Evolutionary conservation across 2,113 vertebrate species (phyloP).

Genomic region (Urocolius indicus): DNA sequence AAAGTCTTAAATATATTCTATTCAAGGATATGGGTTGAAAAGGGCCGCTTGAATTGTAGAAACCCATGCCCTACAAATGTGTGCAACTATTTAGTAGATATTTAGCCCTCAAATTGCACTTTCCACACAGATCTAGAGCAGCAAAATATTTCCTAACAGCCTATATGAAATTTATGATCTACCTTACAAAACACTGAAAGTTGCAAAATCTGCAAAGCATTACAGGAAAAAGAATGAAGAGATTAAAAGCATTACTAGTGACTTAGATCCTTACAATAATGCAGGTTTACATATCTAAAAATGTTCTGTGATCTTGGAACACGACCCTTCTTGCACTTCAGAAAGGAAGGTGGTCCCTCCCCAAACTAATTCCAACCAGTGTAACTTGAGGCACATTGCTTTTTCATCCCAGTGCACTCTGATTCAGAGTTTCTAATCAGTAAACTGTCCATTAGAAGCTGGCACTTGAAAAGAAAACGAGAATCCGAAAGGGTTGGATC

Average conservation of each 20-base stretch:
- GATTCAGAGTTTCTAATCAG: neutral
- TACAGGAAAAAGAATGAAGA: neutral
- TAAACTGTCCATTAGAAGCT: neutral
- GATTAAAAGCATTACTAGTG: slow-evolving; percentile 25
- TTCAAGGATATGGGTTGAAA: neutral
- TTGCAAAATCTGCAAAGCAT: slow-evolving; percentile 52
- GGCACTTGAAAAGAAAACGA: neutral
- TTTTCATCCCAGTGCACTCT: neutral
- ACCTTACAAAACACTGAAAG: slow-evolving; percentile 51
- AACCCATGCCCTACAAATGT: neutral
- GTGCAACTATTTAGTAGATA: neutral
- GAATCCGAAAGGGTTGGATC: neutral
- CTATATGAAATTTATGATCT: slow-evolving; percentile 19
- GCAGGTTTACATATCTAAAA: slow-evolving; percentile 12
- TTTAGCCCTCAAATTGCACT: neutral
- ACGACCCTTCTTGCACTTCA: neutral
- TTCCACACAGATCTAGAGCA: neutral
- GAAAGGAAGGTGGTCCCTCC: neutral
- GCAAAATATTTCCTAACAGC: slow-evolving; percentile 32
- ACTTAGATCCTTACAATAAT: neutral
- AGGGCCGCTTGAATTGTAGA: neutral
- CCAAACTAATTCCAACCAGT: neutral
- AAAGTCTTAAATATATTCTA: neutral
- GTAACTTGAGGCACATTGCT: neutral
- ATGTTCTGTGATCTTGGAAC: neutral